Evolutionary conservation across 2,113 vertebrate genomes (phyloP), one percentile per base, ranked within the genome.

Genomic region (Salvelinus namaycush): DNA sequence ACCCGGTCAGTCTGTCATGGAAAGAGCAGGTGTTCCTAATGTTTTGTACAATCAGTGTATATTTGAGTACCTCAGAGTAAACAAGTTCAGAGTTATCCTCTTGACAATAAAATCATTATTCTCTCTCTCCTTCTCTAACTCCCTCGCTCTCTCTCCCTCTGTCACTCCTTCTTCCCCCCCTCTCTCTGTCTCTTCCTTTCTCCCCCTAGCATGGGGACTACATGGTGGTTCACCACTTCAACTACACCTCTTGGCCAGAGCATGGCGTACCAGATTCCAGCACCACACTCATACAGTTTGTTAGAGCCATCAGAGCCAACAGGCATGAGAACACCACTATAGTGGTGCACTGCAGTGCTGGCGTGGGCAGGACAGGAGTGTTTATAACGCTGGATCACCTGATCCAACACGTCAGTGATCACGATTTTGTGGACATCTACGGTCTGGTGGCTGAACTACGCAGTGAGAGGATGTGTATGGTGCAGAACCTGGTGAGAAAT

Each of bases 391-490:
- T 99, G 27, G 97, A 99, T 83, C 97, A 99, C 88, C 95, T 99
- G 90, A 95, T 96, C 31, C 97, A 99, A 76, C 97, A 98, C 49
- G 64, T 99, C 89, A 94, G 96, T 83, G 96, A 99, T 82, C 98
- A 99, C 22, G 97, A 98, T 84, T 99, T 98, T 93, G 97, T 99
- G 87, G 97, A 99, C 76, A 93, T 99, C 82, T 99, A 97, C n/a
- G 97, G 97, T 72, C 95, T 99, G 71, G 95, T 99, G 84, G 97
- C 97, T 57, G 97, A 99, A 64, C 91, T 99, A 77, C 95, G 97
- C 93, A 96, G 95, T 70, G 97, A 99, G 91, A 93, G 97, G 91
- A 99, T 99, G 97, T 98, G 97, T 64, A 97, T 98, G 96, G 95
- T 99, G 1, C 97, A 99, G 89, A 99, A 98, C 87, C 91, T 99